A percentile compares a stretch with the other conserved stretches of the same genome.
These are phyloP conservation scores for Palaemon carinicauda DNA, from an alignment of 1,140 invertebrate genomes.

Conservation along the genomic window DNA sequence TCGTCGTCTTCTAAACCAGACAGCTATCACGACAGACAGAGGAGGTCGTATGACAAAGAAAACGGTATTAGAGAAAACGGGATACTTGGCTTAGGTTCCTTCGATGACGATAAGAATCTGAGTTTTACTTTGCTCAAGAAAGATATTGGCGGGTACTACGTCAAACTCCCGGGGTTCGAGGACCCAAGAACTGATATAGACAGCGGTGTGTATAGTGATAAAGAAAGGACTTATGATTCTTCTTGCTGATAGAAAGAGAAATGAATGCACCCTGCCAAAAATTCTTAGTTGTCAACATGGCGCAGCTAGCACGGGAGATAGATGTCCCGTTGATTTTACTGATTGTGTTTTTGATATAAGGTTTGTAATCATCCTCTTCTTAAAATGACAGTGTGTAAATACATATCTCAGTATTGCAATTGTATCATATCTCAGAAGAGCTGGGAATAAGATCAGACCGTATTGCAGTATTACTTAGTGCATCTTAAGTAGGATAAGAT, in stretches of 20 bases:
- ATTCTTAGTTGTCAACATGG: no score
- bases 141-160: slow-evolving; percentile 50
- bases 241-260: neutral
- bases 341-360: no score
- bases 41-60: neutral
- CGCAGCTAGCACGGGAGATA: no score
- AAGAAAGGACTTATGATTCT: slow-evolving; percentile 23
- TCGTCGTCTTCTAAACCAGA: neutral
- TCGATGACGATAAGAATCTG: slow-evolving; percentile 12
- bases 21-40: slow-evolving; percentile 13
- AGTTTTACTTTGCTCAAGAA: slow-evolving; percentile 41
- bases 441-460: no score
- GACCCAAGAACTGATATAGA: slow-evolving; percentile 28
- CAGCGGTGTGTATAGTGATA: neutral
- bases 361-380: no score
- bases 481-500: no score
- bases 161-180: slow-evolving; percentile 43
- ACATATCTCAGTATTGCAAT: no score
- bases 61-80: neutral
- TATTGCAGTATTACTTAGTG: no score
- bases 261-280: no score
- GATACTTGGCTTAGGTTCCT: neutral
- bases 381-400: no score
- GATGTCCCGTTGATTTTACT: no score
- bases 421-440: no score